These are phyloP conservation scores for Lysandra bellargus DNA, from an alignment of 2,888 invertebrate genomes.

Conservation along the genomic window DNA sequence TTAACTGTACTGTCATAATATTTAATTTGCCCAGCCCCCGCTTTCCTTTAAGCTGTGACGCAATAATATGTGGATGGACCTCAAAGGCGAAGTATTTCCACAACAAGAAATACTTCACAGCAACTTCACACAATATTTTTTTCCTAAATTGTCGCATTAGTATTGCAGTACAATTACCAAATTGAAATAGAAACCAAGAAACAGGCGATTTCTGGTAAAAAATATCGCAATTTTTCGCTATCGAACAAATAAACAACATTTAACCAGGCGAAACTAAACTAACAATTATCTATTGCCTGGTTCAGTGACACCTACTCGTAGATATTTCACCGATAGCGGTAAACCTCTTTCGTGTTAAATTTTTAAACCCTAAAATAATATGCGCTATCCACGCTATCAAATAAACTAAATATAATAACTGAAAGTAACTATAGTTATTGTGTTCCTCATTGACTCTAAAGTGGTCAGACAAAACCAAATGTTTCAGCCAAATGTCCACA, in stretches of 20 bases:
- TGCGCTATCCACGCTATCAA: not conserved
- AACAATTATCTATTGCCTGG: slow-evolving; percentile 38
- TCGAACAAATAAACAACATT: slow-evolving; percentile 12
- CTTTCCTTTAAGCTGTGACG: no score
- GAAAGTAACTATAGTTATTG: no score
- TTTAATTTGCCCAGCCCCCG: no score
- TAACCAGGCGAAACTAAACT: slow-evolving; percentile 33
- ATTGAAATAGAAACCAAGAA: slow-evolving; percentile 14
- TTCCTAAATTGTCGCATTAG: not conserved
- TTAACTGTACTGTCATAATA: no score
- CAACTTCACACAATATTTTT: not conserved
- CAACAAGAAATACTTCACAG: not conserved
- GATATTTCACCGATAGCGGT: not conserved
- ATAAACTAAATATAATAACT: not conserved
- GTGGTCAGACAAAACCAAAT: no score
- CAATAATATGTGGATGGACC: no score
- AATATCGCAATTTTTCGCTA: slow-evolving; percentile 14
- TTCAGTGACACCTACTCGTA: slow-evolving; percentile 37
- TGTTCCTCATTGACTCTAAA: no score
- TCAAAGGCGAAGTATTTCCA: no score
- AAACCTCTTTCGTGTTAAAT: slow-evolving; percentile 1
- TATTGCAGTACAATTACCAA: not conserved
- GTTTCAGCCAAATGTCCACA: no score
- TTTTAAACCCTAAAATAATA: not conserved
- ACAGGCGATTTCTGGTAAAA: not conserved